Percentiles rank a stretch among this genome's conserved stretches.
Conservation (phyloP, 1,140 invertebrate species). For the Melanaphis sacchari region DNA sequence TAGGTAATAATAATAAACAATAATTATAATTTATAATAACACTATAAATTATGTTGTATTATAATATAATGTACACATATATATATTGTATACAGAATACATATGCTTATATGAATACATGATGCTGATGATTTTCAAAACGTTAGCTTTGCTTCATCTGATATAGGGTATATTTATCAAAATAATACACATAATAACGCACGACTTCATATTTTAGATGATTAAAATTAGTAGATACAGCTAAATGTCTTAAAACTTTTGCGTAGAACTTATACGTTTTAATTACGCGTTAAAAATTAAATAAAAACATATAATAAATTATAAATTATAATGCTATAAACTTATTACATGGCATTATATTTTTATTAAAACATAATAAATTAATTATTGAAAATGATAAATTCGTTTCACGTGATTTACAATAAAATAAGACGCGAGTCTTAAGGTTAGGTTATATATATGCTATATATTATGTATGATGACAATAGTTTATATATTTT, state of each 20-base stretch:
- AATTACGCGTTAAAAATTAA: background rate
- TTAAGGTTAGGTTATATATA: no score
- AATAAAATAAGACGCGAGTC: no score
- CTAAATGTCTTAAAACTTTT: background rate
- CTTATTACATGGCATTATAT: no score
- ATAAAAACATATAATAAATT: background rate
- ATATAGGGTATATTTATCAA: background rate
- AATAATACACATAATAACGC: background rate
- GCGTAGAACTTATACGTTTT: background rate
- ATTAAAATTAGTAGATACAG: background rate
- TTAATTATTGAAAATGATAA: no score
- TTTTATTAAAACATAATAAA: no score
- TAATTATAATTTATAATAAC: background rate
- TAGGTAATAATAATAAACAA: background rate
- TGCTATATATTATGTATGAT: no score
- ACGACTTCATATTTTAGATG: no score
- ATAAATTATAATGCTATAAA: no score
- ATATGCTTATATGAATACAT: background rate
- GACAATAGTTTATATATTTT: no score
- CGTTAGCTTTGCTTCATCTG: background rate
- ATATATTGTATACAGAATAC: background rate
- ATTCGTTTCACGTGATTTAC: no score
- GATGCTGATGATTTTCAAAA: background rate
- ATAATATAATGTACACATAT: background rate
- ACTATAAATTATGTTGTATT: background rate